Evolutionary conservation across 2,888 invertebrate genomes (phyloP), one percentile per base, ranked within the genome.

Genomic region (Cryptocephalus primarius): DNA sequence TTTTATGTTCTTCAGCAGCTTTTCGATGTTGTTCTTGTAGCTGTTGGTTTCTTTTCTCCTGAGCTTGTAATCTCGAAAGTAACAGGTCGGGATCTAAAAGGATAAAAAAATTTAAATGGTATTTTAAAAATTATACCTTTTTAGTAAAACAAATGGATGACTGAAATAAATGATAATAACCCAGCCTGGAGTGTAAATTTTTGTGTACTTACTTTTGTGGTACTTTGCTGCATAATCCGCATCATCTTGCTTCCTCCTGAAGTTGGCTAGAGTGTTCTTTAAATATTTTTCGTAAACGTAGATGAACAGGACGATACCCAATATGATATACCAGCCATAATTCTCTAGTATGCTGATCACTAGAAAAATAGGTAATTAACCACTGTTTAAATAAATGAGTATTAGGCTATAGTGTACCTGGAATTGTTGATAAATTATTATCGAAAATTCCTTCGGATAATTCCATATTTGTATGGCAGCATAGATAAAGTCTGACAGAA

Each of bases 21-120:
- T 49, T 49, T 9, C 65, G 55, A 51, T 72, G 71, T 40, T 69
- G 63, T 53, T 71, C 67, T 54, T 75, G 73, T 62, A 74, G 64
- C 47, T 60, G 66, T 51, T 66, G 60, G 43, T 70, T 60, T 1
- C 66, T 61, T 40, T 58, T 54, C 57, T 73, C 69, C 43, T 72
- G 63, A 31, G 64, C 67, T 42, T 58, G 56, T 13, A 69, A 46
- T 49, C 69, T 60, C 44, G 65, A 59, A 33, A 58, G 58, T 32
- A 65, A 55, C 39, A 72, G 54, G 59, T 74, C 73, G 9, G 72
- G 68, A 66, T 75, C 74, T 75, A 47, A 22, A 61, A 55, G 13
- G 9, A 40, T 2, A 2, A 22, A 22, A 22, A 22, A 44, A 32
- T 6, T 10, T 39, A 8, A 3, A n/a, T n/a, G n/a, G n/a, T n/a